Evolutionary conservation across 2,797 vertebrate genomes (phyloP).

Genomic region (Bovichtus diacanthus): DNA sequence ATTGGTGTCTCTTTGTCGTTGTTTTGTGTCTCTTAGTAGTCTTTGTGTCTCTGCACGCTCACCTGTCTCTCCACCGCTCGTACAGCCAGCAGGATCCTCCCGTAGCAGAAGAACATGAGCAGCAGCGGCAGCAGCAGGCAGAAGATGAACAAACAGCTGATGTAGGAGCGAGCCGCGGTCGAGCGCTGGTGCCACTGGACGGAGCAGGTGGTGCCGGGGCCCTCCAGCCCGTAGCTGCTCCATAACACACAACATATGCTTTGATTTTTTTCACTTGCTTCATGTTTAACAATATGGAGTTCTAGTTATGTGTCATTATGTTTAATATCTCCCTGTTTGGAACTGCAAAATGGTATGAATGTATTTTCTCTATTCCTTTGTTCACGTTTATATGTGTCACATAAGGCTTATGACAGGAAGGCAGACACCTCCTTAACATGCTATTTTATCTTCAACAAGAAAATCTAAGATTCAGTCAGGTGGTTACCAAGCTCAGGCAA

Average conservation of each 20-base stretch:
- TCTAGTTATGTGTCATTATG: neutral
- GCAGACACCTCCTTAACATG: neutral
- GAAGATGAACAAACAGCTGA: constrained; percentile 85
- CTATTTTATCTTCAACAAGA: neutral
- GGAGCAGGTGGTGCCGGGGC: constrained; percentile 83
- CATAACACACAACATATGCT: constrained; percentile 19
- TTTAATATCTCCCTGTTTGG: neutral
- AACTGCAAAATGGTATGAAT: neutral
- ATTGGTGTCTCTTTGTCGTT: too few relatives aligned
- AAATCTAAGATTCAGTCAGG: too few relatives aligned
- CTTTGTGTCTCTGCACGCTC: neutral
- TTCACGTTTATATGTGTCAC: neutral
- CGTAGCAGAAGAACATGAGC: constrained; percentile 83
- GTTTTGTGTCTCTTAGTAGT: too few relatives aligned
- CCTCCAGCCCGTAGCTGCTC: constrained; percentile 78
- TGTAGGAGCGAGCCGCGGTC: constrained; percentile 73
- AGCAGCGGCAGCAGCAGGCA: constrained; percentile 83
- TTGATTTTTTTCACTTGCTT: neutral
- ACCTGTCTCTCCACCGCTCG: constrained; percentile 44
- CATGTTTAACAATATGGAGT: neutral
- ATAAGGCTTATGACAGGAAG: too few relatives aligned
- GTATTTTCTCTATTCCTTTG: neutral
- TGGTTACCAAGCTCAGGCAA: neutral
- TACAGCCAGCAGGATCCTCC: constrained; percentile 78
- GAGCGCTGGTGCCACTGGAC: constrained; percentile 84